Base-by-base conservation (phyloP, 2,888 invertebrate genomes). In the Blera fallax region DNA sequence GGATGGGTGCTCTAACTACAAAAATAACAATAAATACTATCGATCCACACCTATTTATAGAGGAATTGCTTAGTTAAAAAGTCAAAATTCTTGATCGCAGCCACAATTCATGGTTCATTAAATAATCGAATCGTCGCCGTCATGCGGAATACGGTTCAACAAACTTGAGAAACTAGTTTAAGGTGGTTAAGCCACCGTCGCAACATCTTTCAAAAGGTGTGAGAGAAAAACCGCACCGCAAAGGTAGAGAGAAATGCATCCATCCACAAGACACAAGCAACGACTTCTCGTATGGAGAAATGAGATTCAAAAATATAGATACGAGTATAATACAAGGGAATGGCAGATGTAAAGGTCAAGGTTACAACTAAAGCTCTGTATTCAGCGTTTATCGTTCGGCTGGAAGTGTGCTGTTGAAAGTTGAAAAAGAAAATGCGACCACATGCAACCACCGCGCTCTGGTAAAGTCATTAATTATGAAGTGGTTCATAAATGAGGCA, bases 91-190 rank as follows among this genome's bases (percentile, higher is more conserved):
- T 10, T n/a, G 11, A n/a, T 37, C 50, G 29, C 14, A 40, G 50
- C 29, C 40, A n/a, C n/a, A 45, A 18, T 14, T 45, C 11, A 32
- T 58, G 37, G n/a, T 54, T 43, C 54, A 54, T 52, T 52, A 1
- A 58, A 40, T 2, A 29, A 10, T 43, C 29, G 29, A 37, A 11
- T 27, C n/a, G 2, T 8, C 24, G 3, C 14, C n/a, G 2, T 8
- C 24, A 0, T 18, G 48, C 14, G 21, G 21, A 54, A 65, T 45
- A 34, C 29, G 21, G 81, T 76, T 81, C 81, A 81, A 77, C 48
- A 81, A 81, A 81, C 81, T 54, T 50, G 45, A 16, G 16, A 69
- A 77, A 81, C 76, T n/a, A 56, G 81, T 70, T 64, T 56, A 3
- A 11, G 10, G 16, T n/a, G 34, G 50, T 62, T 27, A n/a, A 32